phyloP scores from a whole-genome alignment of 2,797 vertebrate genomes.

The Protonibea diacanthus region DNA sequence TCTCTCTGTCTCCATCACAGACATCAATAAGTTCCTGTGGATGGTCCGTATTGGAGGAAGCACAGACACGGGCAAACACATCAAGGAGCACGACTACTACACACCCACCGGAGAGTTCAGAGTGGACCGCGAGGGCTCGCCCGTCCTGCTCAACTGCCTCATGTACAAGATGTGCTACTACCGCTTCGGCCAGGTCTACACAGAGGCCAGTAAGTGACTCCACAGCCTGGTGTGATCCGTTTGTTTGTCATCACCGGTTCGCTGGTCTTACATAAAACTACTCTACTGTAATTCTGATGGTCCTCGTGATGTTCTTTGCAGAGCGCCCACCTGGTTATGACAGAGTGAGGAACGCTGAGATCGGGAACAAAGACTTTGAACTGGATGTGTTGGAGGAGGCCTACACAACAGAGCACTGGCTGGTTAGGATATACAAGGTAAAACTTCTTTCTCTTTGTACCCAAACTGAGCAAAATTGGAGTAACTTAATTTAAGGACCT shows the following conservation, averaged over 20 bases:
- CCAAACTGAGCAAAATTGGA: background rate
- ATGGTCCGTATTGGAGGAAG: constrained; percentile 99
- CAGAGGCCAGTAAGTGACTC: constrained; percentile 96
- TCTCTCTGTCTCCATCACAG: constrained; percentile 73
- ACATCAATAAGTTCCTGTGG: constrained; percentile 99
- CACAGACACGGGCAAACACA: constrained; percentile 97
- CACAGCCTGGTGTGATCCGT: background rate
- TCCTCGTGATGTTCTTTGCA: constrained; percentile 63
- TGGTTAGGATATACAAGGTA: constrained; percentile 99
- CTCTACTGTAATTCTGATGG: constrained; percentile 12
- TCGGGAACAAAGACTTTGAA: constrained; percentile 99
- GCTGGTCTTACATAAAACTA: background rate
- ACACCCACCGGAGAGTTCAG: constrained; percentile 97
- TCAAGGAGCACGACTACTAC: constrained; percentile 99
- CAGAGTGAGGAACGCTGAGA: constrained; percentile 97
- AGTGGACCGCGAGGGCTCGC: constrained; percentile 97
- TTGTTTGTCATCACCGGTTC: background rate
- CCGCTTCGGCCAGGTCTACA: constrained; percentile 99
- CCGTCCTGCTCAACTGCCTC: constrained; percentile 97
- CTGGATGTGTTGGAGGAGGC: constrained; percentile 98
- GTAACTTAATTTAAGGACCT: background rate
- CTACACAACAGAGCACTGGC: constrained; percentile 99
- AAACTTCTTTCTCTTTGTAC: constrained; percentile 8
- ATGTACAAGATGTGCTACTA: constrained; percentile 99
- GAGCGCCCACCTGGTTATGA: constrained; percentile 98